Evolutionary conservation across 2,888 invertebrate genomes (phyloP), one percentile per base, ranked within the genome.

Genomic region (Sericinus montela): DNA sequence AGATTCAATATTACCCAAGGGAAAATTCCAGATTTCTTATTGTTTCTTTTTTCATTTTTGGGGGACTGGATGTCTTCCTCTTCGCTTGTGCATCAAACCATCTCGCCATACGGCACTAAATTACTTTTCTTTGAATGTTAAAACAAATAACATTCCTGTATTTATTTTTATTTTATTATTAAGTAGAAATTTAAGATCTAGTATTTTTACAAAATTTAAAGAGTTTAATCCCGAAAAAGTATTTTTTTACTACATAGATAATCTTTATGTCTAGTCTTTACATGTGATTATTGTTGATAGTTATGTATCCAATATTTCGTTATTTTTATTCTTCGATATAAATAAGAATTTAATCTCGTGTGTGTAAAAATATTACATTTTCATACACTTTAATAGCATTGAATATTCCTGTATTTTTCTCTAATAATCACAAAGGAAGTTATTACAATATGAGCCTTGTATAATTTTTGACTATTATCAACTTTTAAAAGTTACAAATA

Each of bases 171-270:
- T 35, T 47, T 47, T 13, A 36, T 19, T 11, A 3, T 5, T 19
- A 19, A 15, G 4, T 41, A 47, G 28, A n/a, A 34, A n/a, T 8
- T 30, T 45, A 29, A 10, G 23, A 19, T 25, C 16, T 36, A 47
- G 36, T 47, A 47, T 47, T 47, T 47, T 40, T 41, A 41, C 3
- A 35, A 40, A 46, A 29, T 19, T 40, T 14, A 25, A 39, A 46
- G 28, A 34, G 35, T 40, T 28, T 11, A 13, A 41, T n/a, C 13
- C 19, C 35, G 28, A n/a, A 36, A 36, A 11, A 29, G 8, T 41
- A 47, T 47, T 41, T 38, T 47, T 48, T 43, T 38, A 48, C 25
- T 29, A 37, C 37, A 25, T 43, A 43, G 35, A 35, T 23, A 23
- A 6, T 23, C 23, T 6, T 25, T 46, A 14, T 43, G 29, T 48